phyloP scores from a whole-genome alignment of 2,113 vertebrate genomes.

The Orycteropus afer region DNA sequence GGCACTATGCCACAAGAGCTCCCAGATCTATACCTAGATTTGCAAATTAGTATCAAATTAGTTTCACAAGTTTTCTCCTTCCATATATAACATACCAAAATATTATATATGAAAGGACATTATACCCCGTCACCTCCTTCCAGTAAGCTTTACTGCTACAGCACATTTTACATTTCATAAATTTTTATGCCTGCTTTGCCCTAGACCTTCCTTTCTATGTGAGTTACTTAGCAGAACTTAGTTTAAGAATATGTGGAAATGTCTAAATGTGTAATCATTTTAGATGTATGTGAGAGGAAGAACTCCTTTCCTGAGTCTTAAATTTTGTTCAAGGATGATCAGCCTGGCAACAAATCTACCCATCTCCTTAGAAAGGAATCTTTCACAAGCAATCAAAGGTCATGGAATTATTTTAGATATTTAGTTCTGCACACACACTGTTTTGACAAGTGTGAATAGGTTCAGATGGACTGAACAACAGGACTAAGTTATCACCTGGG shows the following conservation, averaged over 20 bases:
- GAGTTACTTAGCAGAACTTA: slow-evolving; percentile 52
- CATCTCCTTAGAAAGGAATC: not conserved
- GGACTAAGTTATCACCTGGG: not conserved
- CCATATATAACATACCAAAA: slow-evolving; percentile 45
- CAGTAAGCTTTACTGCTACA: slow-evolving; percentile 60
- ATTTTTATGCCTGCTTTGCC: slow-evolving; percentile 79
- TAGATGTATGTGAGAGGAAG: not conserved
- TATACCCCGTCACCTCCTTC: slow-evolving; percentile 51
- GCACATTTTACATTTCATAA: slow-evolving; percentile 82
- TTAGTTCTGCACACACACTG: not conserved
- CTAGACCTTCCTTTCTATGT: slow-evolving; percentile 60
- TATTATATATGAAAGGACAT: slow-evolving; percentile 44
- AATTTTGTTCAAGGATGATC: not conserved
- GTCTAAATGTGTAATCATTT: slow-evolving; percentile 27
- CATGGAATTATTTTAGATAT: not conserved
- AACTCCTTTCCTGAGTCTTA: not conserved
- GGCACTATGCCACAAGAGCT: too few species aligned
- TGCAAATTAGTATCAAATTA: slow-evolving; percentile 40
- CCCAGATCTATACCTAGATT: slow-evolving; percentile 51
- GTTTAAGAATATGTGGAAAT: slow-evolving; percentile 67
- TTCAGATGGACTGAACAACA: not conserved
- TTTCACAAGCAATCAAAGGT: not conserved
- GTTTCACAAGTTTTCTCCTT: slow-evolving; percentile 62
- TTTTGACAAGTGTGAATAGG: not conserved
- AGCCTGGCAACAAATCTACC: slow-evolving; percentile 31